Percentiles rank a stretch among this genome's conserved stretches.
phyloP scores from a whole-genome alignment of 2,113 vertebrate genomes.

The Empidonax alnorum region DNA sequence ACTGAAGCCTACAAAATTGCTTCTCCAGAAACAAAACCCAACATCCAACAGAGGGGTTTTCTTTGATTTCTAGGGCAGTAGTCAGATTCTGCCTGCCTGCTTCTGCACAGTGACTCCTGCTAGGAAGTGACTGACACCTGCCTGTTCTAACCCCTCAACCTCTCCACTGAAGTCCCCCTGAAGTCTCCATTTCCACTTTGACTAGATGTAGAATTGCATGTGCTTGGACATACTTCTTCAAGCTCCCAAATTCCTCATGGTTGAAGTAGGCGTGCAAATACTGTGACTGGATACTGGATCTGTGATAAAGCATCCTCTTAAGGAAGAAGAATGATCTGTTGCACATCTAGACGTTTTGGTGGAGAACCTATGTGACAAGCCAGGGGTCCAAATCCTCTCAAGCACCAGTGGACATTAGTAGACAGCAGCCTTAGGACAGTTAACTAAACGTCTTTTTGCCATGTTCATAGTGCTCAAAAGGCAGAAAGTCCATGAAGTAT shows the following conservation, averaged over 20 bases:
- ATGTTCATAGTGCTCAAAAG: not conserved
- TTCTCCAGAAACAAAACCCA: slow-evolving; percentile 4
- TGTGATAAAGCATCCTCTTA: not conserved
- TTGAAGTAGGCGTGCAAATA: not conserved
- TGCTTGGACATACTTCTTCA: not conserved
- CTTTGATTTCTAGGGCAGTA: not conserved
- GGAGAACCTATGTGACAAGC: not conserved
- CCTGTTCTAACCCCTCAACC: not conserved
- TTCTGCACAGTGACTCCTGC: not conserved
- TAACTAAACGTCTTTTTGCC: not conserved
- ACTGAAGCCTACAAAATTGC: not conserved
- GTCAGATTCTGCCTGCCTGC: not conserved
- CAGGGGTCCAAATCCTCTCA: not conserved
- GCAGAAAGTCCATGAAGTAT: not conserved
- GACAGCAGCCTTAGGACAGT: not conserved
- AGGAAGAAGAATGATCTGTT: not conserved
- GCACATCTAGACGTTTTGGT: not conserved
- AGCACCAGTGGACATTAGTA: not conserved
- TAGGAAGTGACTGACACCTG: not conserved
- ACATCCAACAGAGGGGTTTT: not conserved
- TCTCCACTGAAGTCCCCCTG: not conserved
- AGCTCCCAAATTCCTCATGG: not conserved
- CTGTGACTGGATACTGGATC: not conserved
- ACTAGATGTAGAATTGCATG: not conserved
- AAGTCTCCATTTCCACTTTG: not conserved